These are phyloP conservation scores for Gonatopus flavifemur DNA, from an alignment of 1,140 invertebrate genomes.

Conservation along the genomic window DNA sequence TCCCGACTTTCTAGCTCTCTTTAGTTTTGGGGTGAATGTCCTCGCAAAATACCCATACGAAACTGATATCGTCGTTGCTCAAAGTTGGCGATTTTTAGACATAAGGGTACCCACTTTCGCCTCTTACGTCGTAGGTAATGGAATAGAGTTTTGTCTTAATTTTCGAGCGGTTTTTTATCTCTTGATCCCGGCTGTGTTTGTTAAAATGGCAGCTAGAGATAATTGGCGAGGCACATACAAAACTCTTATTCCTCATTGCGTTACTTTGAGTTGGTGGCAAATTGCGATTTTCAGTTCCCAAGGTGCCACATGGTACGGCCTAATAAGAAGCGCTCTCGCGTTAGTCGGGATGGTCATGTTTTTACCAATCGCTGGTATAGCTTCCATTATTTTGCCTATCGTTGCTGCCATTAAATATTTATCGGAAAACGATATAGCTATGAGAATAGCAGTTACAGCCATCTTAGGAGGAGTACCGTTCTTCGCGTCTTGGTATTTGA, in stretches of 20 bases:
- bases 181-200: slow-evolving; percentile 72
- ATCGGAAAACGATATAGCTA: slow-evolving; percentile 65
- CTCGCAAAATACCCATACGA: slow-evolving; percentile 84
- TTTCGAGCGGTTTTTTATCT: slow-evolving; percentile 77
- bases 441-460: slow-evolving; percentile 62
- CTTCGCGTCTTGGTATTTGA: slow-evolving; percentile 66
- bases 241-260: slow-evolving; percentile 79
- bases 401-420: slow-evolving; percentile 72
- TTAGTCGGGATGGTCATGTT: slow-evolving; percentile 76
- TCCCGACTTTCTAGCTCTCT: slow-evolving; percentile 70
- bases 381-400: slow-evolving; percentile 72
- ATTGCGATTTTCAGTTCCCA: slow-evolving; percentile 78
- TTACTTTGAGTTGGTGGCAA: slow-evolving; percentile 84
- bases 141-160: slow-evolving; percentile 83
- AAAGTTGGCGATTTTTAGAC: slow-evolving; percentile 78
- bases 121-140: slow-evolving; percentile 76
- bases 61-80: slow-evolving; percentile 75
- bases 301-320: slow-evolving; percentile 76
- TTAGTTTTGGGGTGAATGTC: slow-evolving; percentile 79
- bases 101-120: slow-evolving; percentile 78
- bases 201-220: slow-evolving; percentile 71
- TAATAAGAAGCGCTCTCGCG: slow-evolving; percentile 74
- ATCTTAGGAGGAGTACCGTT: slow-evolving; percentile 62
- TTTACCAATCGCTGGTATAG: slow-evolving; percentile 74
- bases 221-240: slow-evolving; percentile 79